Conservation (phyloP, 2,797 vertebrate species). For the Ceryle rudis region DNA sequence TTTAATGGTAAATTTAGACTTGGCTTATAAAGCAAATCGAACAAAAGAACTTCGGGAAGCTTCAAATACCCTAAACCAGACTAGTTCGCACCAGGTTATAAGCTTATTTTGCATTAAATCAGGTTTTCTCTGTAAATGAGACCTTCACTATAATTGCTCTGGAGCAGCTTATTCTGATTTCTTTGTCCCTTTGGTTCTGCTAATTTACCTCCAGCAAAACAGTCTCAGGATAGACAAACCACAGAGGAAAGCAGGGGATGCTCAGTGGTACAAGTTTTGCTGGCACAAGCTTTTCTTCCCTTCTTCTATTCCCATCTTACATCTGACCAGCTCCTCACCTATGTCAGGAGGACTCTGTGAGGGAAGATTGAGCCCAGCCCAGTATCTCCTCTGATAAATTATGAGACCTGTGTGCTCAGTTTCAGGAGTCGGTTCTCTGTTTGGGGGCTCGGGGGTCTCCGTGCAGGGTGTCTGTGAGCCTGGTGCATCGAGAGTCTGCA, state of each 20-base stretch:
- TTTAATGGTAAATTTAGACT: slow-evolving; percentile 22
- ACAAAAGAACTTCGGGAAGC: background rate
- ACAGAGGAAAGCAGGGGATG: background rate
- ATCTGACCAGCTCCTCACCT: background rate
- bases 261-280: background rate
- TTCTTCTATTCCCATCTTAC: background rate
- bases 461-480: accelerated
- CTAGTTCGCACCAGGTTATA: background rate
- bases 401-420: background rate
- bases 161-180: slow-evolving; percentile 33
- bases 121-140: slow-evolving; percentile 50
- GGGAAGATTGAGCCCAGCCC: background rate
- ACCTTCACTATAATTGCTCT: slow-evolving; percentile 45
- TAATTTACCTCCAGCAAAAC: slow-evolving; percentile 28
- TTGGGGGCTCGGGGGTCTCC: accelerated
- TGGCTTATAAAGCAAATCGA: slow-evolving; percentile 8
- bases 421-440: background rate
- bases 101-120: slow-evolving; percentile 55
- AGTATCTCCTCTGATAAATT: background rate
- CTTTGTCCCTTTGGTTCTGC: slow-evolving; percentile 44
- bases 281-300: background rate
- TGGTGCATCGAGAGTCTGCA: background rate
- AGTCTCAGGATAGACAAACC: background rate
- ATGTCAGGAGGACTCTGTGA: accelerated
- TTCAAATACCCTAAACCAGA: slow-evolving; percentile 23